These are phyloP conservation scores for Eurypyga helias DNA, from an alignment of 2,113 vertebrate genomes.

Conservation along the genomic window DNA sequence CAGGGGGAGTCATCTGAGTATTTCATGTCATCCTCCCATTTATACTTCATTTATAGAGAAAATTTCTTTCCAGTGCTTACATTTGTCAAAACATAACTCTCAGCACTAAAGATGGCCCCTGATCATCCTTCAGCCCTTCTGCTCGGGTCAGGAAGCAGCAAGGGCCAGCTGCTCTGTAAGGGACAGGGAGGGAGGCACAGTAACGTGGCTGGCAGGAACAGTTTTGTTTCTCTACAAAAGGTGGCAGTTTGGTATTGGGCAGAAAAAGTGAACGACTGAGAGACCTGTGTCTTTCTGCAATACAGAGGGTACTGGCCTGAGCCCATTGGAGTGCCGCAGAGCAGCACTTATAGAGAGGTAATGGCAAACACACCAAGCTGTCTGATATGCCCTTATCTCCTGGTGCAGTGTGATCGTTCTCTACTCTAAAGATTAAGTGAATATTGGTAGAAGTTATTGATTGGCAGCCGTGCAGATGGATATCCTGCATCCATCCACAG, in stretches of 20 bases:
- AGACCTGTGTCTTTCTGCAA: background rate
- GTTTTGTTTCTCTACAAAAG: background rate
- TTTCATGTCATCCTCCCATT: background rate
- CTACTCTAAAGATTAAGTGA: background rate
- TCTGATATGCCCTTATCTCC: background rate
- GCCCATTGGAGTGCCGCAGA: background rate
- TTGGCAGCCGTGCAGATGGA: background rate
- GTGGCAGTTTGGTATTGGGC: background rate
- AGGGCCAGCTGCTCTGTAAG: background rate
- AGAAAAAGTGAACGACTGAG: background rate
- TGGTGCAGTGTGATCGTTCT: background rate
- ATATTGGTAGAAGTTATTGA: background rate
- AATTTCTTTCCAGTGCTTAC: background rate
- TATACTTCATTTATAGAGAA: background rate
- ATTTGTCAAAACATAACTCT: background rate
- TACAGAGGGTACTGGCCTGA: background rate
- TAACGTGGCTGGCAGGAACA: background rate
- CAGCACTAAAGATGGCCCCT: background rate
- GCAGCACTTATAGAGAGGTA: background rate
- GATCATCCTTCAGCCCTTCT: background rate
- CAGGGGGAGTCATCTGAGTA: background rate
- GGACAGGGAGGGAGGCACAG: background rate
- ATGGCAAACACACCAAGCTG: background rate
- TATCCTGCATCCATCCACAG: background rate
- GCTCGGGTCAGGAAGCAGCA: background rate